phyloP scores from a whole-genome alignment of 1,140 invertebrate genomes.

The Anagrus nilaparvatae region DNA sequence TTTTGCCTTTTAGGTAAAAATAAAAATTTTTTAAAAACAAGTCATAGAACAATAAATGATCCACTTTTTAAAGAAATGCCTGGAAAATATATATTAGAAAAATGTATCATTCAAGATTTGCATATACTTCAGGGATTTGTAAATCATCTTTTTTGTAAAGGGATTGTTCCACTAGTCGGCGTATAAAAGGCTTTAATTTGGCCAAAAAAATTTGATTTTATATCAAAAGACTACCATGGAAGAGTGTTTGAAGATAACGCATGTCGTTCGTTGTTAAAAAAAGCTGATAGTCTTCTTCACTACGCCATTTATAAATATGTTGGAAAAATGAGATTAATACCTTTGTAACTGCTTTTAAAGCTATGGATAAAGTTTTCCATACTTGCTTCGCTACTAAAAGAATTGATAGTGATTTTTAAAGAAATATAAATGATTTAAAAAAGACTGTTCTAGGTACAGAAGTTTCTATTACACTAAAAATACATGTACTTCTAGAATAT shows the following conservation, averaged over 20 bases:
- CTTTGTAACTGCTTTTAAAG: background rate
- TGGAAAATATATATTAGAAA: too few species aligned
- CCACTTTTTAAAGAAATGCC: too few species aligned
- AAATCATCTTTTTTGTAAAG: too few species aligned
- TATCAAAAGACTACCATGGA: conserved; percentile 12
- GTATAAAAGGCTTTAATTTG: conserved; percentile 10
- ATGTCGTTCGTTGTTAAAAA: conserved; percentile 4
- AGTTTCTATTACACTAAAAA: background rate
- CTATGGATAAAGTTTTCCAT: conserved; percentile 1
- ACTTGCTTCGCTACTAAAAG: background rate
- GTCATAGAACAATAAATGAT: too few species aligned
- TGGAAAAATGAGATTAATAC: background rate
- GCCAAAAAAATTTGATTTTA: conserved; percentile 10
- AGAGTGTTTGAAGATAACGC: conserved; percentile 8
- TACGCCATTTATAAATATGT: background rate
- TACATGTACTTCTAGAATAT: background rate
- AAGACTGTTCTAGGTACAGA: background rate
- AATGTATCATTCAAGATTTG: too few species aligned
- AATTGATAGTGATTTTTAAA: conserved; percentile 2
- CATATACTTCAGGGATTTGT: too few species aligned
- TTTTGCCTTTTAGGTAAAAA: too few species aligned
- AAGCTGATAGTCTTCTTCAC: background rate
- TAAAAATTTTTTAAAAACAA: too few species aligned
- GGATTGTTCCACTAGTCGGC: too few species aligned
- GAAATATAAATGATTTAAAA: conserved; percentile 4